A percentile compares a stretch with the other conserved stretches of the same genome.
phyloP scores from a whole-genome alignment of 1,140 invertebrate genomes.

The Heliothis subflexa region DNA sequence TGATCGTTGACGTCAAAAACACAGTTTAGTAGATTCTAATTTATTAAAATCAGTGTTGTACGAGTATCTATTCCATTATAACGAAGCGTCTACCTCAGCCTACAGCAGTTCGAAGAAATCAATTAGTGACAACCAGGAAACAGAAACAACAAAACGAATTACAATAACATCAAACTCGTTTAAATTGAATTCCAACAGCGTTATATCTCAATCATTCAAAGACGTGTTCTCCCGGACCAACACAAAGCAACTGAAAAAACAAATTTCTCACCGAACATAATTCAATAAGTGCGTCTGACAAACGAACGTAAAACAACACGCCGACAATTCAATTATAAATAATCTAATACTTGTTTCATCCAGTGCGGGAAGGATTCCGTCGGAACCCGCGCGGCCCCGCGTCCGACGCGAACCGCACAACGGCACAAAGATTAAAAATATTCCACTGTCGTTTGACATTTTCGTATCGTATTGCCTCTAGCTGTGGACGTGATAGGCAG shows the following conservation, averaged over 20 bases:
- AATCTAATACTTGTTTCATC: constrained; percentile 49
- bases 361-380: constrained; percentile 3
- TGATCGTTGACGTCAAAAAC: too few species aligned
- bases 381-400: background rate
- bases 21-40: too few species aligned
- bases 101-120: too few species aligned
- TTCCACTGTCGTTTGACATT: background rate
- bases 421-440: constrained; percentile 1
- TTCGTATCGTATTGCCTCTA: background rate
- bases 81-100: too few species aligned
- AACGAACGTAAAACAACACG: constrained; percentile 40
- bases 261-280: constrained; percentile 26
- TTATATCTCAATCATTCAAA: constrained; percentile 3
- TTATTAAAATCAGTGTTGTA: too few species aligned
- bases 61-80: too few species aligned
- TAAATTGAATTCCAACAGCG: constrained; percentile 6
- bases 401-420: background rate
- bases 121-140: background rate
- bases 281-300: constrained; percentile 31
- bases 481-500: too few species aligned
- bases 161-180: constrained; percentile 5
- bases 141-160: background rate
- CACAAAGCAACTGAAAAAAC: constrained; percentile 14
- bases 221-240: background rate
- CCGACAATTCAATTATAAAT: constrained; percentile 52